These are phyloP conservation scores for Channallabes apus DNA, from an alignment of 2,797 vertebrate genomes.

Conservation along the genomic window DNA sequence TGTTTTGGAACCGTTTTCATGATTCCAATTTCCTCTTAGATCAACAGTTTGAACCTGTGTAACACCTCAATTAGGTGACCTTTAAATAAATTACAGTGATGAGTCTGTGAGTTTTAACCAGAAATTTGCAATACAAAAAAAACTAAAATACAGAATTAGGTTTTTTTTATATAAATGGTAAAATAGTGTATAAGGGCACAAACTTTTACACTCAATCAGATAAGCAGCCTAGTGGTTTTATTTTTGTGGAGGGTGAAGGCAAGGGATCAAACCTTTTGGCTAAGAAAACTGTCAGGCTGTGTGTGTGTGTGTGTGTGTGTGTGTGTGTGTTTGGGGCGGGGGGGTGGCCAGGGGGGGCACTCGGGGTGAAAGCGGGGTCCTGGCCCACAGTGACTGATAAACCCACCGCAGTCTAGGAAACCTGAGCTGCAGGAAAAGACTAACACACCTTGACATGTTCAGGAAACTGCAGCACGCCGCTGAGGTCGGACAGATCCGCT, in stretches of 20 bases:
- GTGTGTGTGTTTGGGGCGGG: constrained; percentile 14
- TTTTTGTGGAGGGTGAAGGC: not conserved
- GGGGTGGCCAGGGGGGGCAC: not conserved
- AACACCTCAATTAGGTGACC: not conserved
- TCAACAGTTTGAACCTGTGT: not conserved
- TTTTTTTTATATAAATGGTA: not conserved
- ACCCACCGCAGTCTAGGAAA: constrained; percentile 71
- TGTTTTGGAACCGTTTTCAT: not conserved
- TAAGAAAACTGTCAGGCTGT: not conserved
- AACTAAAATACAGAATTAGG: not conserved
- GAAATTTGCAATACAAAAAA: not conserved
- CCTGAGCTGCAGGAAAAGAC: constrained; percentile 60
- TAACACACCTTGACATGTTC: constrained; percentile 80
- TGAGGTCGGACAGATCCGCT: constrained; percentile 70
- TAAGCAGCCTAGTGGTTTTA: not conserved
- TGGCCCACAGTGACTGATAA: constrained; percentile 66
- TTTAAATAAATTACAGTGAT: not conserved
- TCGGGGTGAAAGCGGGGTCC: constrained; percentile 29
- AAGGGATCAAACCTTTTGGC: not conserved
- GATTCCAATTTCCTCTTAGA: not conserved
- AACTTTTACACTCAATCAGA: not conserved
- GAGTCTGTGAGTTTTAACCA: not conserved
- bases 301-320: constrained; percentile 1
- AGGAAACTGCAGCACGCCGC: constrained; percentile 73
- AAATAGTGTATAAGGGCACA: not conserved